phyloP scores from a whole-genome alignment of 1,140 invertebrate genomes.

The Ips typographus region DNA sequence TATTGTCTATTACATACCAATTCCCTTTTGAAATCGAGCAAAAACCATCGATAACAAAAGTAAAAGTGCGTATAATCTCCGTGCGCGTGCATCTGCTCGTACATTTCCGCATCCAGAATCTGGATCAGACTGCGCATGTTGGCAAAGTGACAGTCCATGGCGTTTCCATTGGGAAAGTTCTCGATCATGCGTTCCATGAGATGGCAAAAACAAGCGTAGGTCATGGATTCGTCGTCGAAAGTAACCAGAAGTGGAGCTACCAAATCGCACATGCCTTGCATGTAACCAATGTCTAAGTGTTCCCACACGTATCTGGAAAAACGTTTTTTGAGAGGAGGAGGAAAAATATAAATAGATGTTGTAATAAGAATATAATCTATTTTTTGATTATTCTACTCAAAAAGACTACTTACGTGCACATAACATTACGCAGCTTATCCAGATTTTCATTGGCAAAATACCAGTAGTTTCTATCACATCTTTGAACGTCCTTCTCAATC shows the following conservation, averaged over 20 bases:
- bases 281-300: constrained; percentile 86
- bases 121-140: constrained; percentile 88
- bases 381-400: neutral
- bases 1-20: constrained; percentile 55
- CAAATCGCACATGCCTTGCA: constrained; percentile 95
- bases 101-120: constrained; percentile 91
- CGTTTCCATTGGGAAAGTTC: constrained; percentile 91
- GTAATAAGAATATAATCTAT: no score
- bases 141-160: constrained; percentile 93
- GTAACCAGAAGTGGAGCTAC: constrained; percentile 90
- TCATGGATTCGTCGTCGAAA: constrained; percentile 88
- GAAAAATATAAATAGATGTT: no score
- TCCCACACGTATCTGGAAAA: constrained; percentile 85
- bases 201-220: constrained; percentile 88
- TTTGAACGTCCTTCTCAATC: constrained; percentile 94
- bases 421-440: constrained; percentile 92
- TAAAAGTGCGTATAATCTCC: constrained; percentile 97
- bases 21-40: constrained; percentile 76
- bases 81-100: constrained; percentile 91
- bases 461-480: constrained; percentile 91
- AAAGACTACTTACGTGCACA: constrained; percentile 80
- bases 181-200: constrained; percentile 87
- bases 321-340: neutral
- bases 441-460: constrained; percentile 88
- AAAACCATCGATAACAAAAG: constrained; percentile 92